Base-by-base conservation (phyloP, 2,113 vertebrate species). In the Oceanites oceanicus region DNA sequence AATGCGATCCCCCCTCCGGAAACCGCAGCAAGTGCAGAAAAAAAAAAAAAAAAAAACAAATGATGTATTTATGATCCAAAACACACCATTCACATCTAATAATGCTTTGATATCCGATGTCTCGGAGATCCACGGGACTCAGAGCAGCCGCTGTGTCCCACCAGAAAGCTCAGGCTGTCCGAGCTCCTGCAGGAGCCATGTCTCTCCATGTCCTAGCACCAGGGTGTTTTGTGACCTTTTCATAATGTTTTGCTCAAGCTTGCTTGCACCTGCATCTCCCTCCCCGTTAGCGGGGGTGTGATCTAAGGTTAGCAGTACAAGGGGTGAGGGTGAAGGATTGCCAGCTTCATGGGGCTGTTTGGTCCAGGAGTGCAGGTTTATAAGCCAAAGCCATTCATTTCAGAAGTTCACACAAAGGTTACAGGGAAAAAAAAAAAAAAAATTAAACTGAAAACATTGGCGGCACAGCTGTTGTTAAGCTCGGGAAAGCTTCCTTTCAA, bases 281-380 rank as follows among this genome's bases (percentile, higher is more conserved):
- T 9, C 29, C 21, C 19, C 3, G 1, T 71, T 66, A 34, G 23
- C 11, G 0, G 9, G 15, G 16, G 2, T 5, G 3, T 5, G 4
- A 45, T 53, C 23, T 30, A 49, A 87, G 25, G 30, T 72, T 40
- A 58, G 21, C n/a, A 34, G 4, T 16, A 34, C 15, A 36, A 63
- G 44, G 53, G 13, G 34, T 40, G 45, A 91, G 44, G 52, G 36
- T n/a, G 49, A 32, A 84, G 20, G 9, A 61, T 50, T 79, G 47
- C 45, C 18, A 62, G 59, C 17, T 80, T 94, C 65, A 59, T 0
- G 0, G 49, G 30, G 23, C 29, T 71, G 25, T 63, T 91, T 52
- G 20, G 7, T 89, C 40, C 65, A 89, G 27, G 12, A 94, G 52
- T 2, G 2, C 26, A 90, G 40, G 27, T 84, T 92, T 75, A 17